A percentile compares a stretch with the other conserved stretches of the same genome.
Conservation (phyloP, 1,140 invertebrate genomes). For the Drosophila willistoni region DNA sequence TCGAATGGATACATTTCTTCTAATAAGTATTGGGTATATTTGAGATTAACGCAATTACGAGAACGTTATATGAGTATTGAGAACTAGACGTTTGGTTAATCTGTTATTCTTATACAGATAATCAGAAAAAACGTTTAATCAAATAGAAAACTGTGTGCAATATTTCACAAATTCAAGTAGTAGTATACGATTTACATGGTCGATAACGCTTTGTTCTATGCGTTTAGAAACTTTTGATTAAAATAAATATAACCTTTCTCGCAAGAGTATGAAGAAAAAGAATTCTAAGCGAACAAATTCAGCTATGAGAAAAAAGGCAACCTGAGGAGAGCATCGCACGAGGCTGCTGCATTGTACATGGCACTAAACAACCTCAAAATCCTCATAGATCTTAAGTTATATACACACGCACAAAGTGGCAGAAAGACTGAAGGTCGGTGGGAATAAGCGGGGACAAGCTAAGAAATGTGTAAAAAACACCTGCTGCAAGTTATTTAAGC, state of each 20-base stretch:
- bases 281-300: background rate
- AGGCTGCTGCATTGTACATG: slow-evolving; percentile 57
- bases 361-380: slow-evolving; percentile 78
- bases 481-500: slow-evolving; percentile 79
- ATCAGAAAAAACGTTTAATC: too few relatives aligned
- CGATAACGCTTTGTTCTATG: too few relatives aligned
- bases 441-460: slow-evolving; percentile 54
- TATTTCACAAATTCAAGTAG: too few relatives aligned
- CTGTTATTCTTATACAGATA: too few relatives aligned
- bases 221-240: background rate
- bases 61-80: too few relatives aligned
- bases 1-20: too few relatives aligned
- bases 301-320: slow-evolving; percentile 23
- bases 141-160: too few relatives aligned
- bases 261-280: background rate
- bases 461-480: slow-evolving; percentile 79
- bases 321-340: slow-evolving; percentile 32
- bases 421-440: slow-evolving; percentile 31
- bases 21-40: too few relatives aligned
- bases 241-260: background rate
- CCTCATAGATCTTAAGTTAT: slow-evolving; percentile 81
- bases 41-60: too few relatives aligned
- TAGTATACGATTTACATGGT: too few relatives aligned
- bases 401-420: slow-evolving; percentile 51
- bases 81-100: too few relatives aligned